These are phyloP conservation scores for Caenorhabditis sinica DNA, from an alignment of 2,888 invertebrate genomes.

Conservation along the genomic window DNA sequence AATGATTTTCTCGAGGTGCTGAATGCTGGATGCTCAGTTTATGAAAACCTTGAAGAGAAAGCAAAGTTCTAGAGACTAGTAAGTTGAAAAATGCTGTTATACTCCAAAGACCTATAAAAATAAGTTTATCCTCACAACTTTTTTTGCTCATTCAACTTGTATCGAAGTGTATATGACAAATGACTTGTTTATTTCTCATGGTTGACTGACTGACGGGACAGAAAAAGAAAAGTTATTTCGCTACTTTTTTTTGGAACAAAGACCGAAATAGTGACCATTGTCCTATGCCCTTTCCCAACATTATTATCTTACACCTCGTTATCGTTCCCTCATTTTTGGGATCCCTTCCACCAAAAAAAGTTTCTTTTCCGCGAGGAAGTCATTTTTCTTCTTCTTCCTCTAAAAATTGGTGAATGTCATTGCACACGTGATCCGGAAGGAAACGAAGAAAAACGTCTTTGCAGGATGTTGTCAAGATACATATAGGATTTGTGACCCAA, in stretches of 20 bases:
- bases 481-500: conserved; percentile 5
- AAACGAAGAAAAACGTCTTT: conserved; percentile 20
- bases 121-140: conserved; percentile 10
- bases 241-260: conserved; percentile 14
- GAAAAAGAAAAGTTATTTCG: not conserved
- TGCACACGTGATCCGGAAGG: conserved; percentile 48
- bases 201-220: conserved; percentile 3
- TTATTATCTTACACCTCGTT: conserved; percentile 4
- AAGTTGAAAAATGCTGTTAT: not conserved
- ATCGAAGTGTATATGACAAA: conserved; percentile 16
- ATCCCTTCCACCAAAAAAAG: conserved; percentile 7
- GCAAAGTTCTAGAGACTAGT: not conserved
- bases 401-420: conserved; percentile 24
- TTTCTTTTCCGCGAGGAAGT: conserved; percentile 6
- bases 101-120: not conserved
- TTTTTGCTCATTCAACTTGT: conserved; percentile 16
- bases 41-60: not conserved
- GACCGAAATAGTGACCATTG: conserved; percentile 13
- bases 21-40: not conserved
- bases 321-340: not conserved
- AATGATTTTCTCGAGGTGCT: not conserved
- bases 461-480: conserved; percentile 22
- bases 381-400: conserved; percentile 15
- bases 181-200: conserved; percentile 5
- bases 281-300: not conserved